A percentile compares a stretch with the other conserved stretches of the same genome.
These are phyloP conservation scores for Caenorhabditis sp. DNA, from an alignment of 2,888 invertebrate species.

Conservation along the genomic window DNA sequence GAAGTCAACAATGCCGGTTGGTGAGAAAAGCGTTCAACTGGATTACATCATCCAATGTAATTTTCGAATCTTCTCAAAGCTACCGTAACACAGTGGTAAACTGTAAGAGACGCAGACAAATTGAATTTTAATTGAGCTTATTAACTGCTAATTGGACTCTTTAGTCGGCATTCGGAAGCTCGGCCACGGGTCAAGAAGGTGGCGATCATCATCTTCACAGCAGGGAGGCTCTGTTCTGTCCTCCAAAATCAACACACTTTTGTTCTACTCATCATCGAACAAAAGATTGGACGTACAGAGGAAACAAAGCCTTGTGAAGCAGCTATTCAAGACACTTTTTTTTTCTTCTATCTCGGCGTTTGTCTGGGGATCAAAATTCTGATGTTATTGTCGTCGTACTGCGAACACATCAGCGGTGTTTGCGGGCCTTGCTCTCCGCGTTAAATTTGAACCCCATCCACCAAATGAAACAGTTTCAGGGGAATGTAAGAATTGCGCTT, in stretches of 20 bases:
- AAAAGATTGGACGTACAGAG: constrained; percentile 8
- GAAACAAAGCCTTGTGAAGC: constrained; percentile 6
- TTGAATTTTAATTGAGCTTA: constrained; percentile 47
- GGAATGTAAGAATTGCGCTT: too few species aligned
- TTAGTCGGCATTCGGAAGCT: background rate
- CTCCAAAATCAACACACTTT: constrained; percentile 43
- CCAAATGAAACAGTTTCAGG: too few species aligned
- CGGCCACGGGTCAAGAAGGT: constrained; percentile 31
- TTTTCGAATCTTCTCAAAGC: background rate
- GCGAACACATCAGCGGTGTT: too few species aligned
- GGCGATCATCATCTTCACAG: constrained; percentile 36
- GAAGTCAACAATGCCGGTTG: too few species aligned
- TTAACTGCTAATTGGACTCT: constrained; percentile 37
- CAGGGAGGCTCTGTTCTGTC: constrained; percentile 30
- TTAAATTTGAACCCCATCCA: too few species aligned
- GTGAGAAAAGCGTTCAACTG: background rate
- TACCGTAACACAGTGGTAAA: background rate
- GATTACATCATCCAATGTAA: background rate
- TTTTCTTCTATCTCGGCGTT: background rate
- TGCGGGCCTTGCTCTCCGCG: too few species aligned
- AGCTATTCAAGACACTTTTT: background rate
- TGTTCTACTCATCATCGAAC: constrained; percentile 5
- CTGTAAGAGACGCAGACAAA: background rate
- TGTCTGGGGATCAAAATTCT: background rate
- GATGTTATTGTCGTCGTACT: too few species aligned